Evolutionary conservation across 30 jellyfish, hydroid and myxozoan species (phyloP), one percentile per base, ranked within the genome.

Genomic region (Catostylus mosaicus): DNA sequence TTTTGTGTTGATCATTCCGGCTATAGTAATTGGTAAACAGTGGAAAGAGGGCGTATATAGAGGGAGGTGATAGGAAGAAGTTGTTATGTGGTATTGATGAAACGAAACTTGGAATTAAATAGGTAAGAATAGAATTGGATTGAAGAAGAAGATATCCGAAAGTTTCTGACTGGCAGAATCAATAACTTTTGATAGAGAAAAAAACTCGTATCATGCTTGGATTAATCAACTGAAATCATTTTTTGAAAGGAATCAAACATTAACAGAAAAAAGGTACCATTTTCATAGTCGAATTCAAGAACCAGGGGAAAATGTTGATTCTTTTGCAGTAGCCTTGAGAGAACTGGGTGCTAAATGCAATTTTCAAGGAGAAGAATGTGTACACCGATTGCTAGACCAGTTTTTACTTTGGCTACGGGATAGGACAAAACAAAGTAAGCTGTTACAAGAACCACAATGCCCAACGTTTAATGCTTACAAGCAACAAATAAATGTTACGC

Each of bases 221-320:
- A 31, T 48, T 23, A 74, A 50, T 20, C 65, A 47, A 56, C 35
- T 77, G 67, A 56, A 57, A 29, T 27, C 67, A 34, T 27, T 56
- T 19, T 77, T 77, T 36, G 88, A 63, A 36, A 60, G 80, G 69
- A 77, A 77, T 40, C 67, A 57, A 35, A 77, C 88, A 20, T 57
- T 77, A 48, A 77, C 78, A 18, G 88, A 77, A 63, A 77, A 77
- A 33, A 14, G 69, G 22, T 30, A 77, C 51, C 34, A 77, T 61
- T 77, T 77, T 60, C 68, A 40, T 60, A 23, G 63, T 23, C 14
- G 63, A 48, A 48, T 27, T 27, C 88, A 60, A 59, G 79, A 56
- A 5, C 50, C 51, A 22, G 88, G 88, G 59, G 88, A 77, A 61
- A 57, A 67, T 0, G 79, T 77, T 34, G 88, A 77, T 57, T 60